These are phyloP conservation scores for Heteromyza rotundicornis DNA, from an alignment of 2,888 invertebrate species.

Conservation along the genomic window DNA sequence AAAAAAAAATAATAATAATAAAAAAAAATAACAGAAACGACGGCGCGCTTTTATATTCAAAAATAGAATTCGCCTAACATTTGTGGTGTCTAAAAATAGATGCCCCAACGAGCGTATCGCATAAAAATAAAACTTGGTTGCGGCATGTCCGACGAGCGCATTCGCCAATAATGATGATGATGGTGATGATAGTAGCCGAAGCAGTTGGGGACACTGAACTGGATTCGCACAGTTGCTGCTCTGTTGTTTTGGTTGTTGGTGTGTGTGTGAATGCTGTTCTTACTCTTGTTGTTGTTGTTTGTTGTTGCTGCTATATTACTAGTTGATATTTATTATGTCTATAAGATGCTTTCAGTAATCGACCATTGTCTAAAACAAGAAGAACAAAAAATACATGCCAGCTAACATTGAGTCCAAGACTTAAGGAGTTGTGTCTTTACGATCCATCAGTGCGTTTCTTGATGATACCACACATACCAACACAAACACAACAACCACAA, in stretches of 20 bases:
- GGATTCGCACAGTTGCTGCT: neutral
- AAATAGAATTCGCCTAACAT: slow-evolving; percentile 49
- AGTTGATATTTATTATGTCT: neutral
- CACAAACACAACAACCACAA: too few species aligned
- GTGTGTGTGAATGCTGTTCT: neutral
- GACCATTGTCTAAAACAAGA: too few species aligned
- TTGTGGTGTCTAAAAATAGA: slow-evolving; percentile 52
- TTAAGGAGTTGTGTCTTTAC: too few species aligned
- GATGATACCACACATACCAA: too few species aligned
- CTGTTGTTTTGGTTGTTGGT: too few species aligned
- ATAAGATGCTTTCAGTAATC: neutral
- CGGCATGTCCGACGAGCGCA: too few species aligned
- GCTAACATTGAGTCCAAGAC: too few species aligned
- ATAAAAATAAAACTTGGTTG: slow-evolving; percentile 1
- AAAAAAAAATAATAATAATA: too few species aligned
- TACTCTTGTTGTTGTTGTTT: neutral
- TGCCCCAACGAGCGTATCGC: neutral
- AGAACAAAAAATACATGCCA: too few species aligned
- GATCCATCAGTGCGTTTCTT: too few species aligned
- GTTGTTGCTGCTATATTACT: neutral
- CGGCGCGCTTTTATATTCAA: slow-evolving; percentile 29
- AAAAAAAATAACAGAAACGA: neutral
- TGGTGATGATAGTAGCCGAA: neutral
- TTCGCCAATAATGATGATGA: too few species aligned
- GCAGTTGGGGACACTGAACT: slow-evolving; percentile 1